Evolutionary conservation across 2,888 invertebrate genomes (phyloP), one percentile per base, ranked within the genome.

Genomic region (Fragum whitleyi): DNA sequence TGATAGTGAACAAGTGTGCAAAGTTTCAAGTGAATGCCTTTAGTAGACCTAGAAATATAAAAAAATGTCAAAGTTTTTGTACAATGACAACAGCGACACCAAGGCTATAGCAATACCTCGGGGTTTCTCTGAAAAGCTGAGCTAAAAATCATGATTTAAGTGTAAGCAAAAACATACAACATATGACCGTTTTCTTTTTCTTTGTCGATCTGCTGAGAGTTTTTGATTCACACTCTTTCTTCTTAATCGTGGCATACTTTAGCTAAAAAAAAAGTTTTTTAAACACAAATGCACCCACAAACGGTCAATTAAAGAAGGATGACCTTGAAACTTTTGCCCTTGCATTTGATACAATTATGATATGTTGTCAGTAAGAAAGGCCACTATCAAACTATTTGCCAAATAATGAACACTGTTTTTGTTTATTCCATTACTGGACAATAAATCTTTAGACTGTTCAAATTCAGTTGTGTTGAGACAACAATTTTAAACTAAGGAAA

Each of bases 111-210:
- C n/a, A n/a, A n/a, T n/a, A n/a, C n/a, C n/a, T n/a, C n/a, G n/a
- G n/a, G n/a, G n/a, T n/a, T n/a, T n/a, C n/a, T n/a, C n/a, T n/a
- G n/a, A n/a, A n/a, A n/a, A n/a, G 16, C 42, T 11, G 7, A 42
- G 11, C 42, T 16, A 16, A n/a, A n/a, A n/a, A 51, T 51, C 19
- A n/a, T 51, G 19, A 21, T 14, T 14, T 6, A 26, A 57, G 23
- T 21, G 14, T 21, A 57, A n/a, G 23, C 57, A 57, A 23, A 21
- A 57, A 57, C 57, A 57, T 57, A 57, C 57, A 57, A n/a, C 26
- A 57, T 23, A 26, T 3, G 21, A 21, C 23, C 23, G 21, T n/a
- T 26, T 57, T 23, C 23, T 57, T 26, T 57, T 7, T 57, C 57
- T 57, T 26, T 57, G 57, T 57, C 26, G n/a, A 14, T 57, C 9